These are phyloP conservation scores for Melanophora roralis DNA, from an alignment of 2,888 invertebrate species.

Conservation along the genomic window DNA sequence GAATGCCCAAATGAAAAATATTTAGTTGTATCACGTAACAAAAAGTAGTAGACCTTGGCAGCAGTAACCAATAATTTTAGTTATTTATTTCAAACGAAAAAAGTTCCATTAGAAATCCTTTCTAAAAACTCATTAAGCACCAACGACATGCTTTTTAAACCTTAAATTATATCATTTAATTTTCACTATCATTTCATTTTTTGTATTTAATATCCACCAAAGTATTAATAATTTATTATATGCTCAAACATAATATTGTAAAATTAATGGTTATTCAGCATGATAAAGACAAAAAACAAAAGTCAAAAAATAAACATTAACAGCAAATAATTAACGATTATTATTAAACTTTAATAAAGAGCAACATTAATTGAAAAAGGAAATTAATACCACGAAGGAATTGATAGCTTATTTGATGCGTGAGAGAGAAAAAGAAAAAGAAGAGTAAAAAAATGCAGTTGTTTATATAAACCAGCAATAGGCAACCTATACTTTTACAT, in stretches of 20 bases:
- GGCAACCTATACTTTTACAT: too few species aligned
- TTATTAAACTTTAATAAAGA: background rate
- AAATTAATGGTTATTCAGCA: background rate
- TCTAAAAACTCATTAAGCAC: too few species aligned
- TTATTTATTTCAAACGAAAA: too few species aligned
- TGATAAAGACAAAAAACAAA: background rate
- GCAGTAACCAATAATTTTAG: too few species aligned
- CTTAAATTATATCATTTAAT: too few species aligned
- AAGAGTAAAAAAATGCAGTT: background rate
- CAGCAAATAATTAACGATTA: conserved; percentile 13
- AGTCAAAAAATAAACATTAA: conserved; percentile 3
- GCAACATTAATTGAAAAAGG: background rate
- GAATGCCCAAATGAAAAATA: too few species aligned
- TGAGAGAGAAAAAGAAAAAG: background rate
- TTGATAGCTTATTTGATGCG: background rate
- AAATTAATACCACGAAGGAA: background rate
- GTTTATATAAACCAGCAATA: too few species aligned
- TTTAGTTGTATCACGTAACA: too few species aligned
- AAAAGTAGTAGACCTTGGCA: too few species aligned
- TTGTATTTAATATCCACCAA: conserved; percentile 25
- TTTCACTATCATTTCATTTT: too few species aligned
- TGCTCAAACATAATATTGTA: background rate
- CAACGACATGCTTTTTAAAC: too few species aligned
- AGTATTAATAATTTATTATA: conserved; percentile 23
- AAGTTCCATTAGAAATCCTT: background rate